Evolutionary conservation across 2,797 vertebrate species (phyloP).

Genomic region (Oreonectes daqikongensis): DNA sequence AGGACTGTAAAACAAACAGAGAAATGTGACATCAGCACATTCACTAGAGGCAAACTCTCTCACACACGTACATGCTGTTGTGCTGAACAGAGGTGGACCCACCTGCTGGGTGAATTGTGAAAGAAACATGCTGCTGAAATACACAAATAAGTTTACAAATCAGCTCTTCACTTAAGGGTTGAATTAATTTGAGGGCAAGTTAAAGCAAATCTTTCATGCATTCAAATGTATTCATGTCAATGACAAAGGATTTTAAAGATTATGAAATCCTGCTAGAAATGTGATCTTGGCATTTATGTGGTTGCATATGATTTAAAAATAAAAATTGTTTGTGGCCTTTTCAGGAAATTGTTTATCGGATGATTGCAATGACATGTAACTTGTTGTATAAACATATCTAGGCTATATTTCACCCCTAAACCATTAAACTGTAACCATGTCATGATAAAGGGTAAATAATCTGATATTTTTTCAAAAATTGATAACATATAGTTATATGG

Average conservation of each 20-base stretch:
- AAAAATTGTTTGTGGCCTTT: too few relatives aligned
- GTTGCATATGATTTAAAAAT: neutral
- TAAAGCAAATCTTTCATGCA: neutral
- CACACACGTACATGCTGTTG: constrained; percentile 35
- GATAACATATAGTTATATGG: too few relatives aligned
- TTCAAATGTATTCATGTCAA: neutral
- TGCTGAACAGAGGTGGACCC: constrained; percentile 56
- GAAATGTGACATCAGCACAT: constrained; percentile 76
- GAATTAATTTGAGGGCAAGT: neutral
- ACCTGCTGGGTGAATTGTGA: constrained; percentile 69
- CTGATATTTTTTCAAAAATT: too few relatives aligned
- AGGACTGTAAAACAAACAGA: constrained; percentile 75
- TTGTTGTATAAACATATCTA: too few relatives aligned
- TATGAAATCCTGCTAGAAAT: neutral
- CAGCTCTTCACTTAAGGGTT: neutral
- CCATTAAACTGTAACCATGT: too few relatives aligned
- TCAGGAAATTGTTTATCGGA: too few relatives aligned
- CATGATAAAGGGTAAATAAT: too few relatives aligned
- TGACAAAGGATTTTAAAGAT: neutral
- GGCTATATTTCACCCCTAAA: too few relatives aligned
- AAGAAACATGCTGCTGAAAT: constrained; percentile 15
- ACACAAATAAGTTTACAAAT: constrained; percentile 33
- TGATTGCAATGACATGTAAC: too few relatives aligned
- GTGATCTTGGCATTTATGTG: constrained; percentile 5
- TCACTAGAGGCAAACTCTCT: constrained; percentile 41